Conservation (phyloP, 2,888 invertebrate species). For the Tachina grossa region DNA sequence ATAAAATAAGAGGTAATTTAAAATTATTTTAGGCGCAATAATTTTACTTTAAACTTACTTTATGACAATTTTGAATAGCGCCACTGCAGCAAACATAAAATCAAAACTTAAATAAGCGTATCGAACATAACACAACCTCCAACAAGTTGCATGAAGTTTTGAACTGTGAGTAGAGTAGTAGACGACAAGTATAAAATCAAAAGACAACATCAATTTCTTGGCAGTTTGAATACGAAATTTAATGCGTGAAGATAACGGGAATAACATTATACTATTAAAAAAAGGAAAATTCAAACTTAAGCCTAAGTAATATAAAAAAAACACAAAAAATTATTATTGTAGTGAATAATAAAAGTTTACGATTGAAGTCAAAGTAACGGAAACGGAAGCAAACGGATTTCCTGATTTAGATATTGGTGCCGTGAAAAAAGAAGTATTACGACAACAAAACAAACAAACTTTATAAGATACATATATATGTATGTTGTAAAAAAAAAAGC, state of each 20-base stretch:
- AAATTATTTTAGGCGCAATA: no score
- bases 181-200: constrained; percentile 63
- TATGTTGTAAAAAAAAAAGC: neutral
- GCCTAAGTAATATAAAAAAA: constrained; percentile 2
- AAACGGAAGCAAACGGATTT: constrained; percentile 51
- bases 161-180: neutral
- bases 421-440: constrained; percentile 35
- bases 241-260: constrained; percentile 1
- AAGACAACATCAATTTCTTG: constrained; percentile 46
- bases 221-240: constrained; percentile 60
- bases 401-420: constrained; percentile 48
- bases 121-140: constrained; percentile 68
- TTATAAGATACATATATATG: neutral
- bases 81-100: constrained; percentile 36
- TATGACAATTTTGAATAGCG: neutral
- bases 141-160: constrained; percentile 37
- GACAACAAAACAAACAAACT: constrained; percentile 17
- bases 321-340: constrained; percentile 1
- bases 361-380: constrained; percentile 22
- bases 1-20: no score
- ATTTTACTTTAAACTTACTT: no score
- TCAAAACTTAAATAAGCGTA: constrained; percentile 6
- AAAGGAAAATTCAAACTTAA: constrained; percentile 27
- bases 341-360: neutral
- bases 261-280: neutral